phyloP scores from a whole-genome alignment of 53 echinoderm and acorn worm species.

The Echinarachnius parma region DNA sequence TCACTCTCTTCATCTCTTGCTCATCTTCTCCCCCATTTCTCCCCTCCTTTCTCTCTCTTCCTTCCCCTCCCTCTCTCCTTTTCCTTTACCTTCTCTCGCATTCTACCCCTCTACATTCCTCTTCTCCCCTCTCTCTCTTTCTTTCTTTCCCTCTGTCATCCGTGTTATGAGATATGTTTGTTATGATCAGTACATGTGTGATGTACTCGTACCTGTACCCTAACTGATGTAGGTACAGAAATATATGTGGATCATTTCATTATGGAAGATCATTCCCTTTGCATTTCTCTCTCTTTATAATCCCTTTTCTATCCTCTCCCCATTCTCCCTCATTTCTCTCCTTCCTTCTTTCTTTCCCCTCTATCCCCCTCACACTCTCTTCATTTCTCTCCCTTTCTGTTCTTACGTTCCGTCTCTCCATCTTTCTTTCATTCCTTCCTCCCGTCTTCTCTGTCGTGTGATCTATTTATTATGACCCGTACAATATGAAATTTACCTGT shows the following conservation, averaged over 20 bases:
- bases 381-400: background rate
- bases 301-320: background rate
- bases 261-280: background rate
- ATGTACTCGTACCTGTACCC: no score
- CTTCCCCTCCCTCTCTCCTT: background rate
- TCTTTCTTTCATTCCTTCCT: background rate
- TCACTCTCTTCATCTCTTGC: background rate
- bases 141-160: no score
- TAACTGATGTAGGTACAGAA: no score
- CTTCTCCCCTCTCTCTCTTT: background rate
- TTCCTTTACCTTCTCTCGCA: background rate
- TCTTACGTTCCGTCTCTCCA: background rate
- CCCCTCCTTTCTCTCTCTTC: background rate
- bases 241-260: no score
- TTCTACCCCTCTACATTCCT: background rate
- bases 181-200: no score
- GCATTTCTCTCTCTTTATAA: background rate
- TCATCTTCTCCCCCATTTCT: background rate
- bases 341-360: background rate
- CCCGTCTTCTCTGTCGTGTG: background rate
- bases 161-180: no score
- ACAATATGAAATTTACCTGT: no score
- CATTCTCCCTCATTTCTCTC: background rate
- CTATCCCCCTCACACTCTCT: background rate
- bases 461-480: no score